These are phyloP conservation scores for Mus pahari DNA, from an alignment of 2,113 vertebrate species.

Conservation along the genomic window DNA sequence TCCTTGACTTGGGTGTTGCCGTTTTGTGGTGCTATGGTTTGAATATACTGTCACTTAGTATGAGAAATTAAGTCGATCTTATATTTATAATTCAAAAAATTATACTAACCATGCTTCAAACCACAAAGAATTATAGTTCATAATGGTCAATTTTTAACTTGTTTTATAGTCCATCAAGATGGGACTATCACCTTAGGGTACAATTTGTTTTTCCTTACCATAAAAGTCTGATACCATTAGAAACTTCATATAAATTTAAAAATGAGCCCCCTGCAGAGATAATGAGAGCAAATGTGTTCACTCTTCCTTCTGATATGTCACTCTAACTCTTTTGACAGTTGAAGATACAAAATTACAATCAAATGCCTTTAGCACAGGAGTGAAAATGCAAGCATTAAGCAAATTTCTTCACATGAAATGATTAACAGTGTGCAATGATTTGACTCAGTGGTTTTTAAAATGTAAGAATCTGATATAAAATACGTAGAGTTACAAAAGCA, in stretches of 20 bases:
- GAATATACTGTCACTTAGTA: slow-evolving; percentile 51
- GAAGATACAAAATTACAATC: slow-evolving; percentile 71
- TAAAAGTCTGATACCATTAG: slow-evolving; percentile 68
- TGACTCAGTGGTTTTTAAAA: slow-evolving; percentile 66
- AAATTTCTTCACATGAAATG: slow-evolving; percentile 69
- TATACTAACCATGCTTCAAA: slow-evolving; percentile 71
- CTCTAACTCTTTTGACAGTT: slow-evolving; percentile 73
- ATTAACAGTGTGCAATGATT: slow-evolving; percentile 60
- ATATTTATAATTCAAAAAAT: slow-evolving; percentile 66
- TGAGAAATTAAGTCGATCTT: slow-evolving; percentile 68
- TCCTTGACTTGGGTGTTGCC: neutral
- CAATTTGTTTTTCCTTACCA: slow-evolving; percentile 73
- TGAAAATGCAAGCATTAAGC: slow-evolving; percentile 74
- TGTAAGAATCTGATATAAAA: slow-evolving; percentile 52
- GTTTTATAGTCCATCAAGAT: slow-evolving; percentile 78
- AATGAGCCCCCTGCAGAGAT: slow-evolving; percentile 45
- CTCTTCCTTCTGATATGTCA: slow-evolving; percentile 59
- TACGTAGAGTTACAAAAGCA: slow-evolving; percentile 60
- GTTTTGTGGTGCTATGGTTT: slow-evolving; percentile 23
- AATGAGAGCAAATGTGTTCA: slow-evolving; percentile 69
- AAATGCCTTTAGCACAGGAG: slow-evolving; percentile 38
- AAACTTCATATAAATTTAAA: slow-evolving; percentile 76
- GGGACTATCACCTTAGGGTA: slow-evolving; percentile 72
- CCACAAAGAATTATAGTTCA: slow-evolving; percentile 66
- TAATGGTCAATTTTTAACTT: slow-evolving; percentile 77